Evolutionary conservation across 2,888 invertebrate species (phyloP).

Genomic region (Pterobdella sp.): DNA sequence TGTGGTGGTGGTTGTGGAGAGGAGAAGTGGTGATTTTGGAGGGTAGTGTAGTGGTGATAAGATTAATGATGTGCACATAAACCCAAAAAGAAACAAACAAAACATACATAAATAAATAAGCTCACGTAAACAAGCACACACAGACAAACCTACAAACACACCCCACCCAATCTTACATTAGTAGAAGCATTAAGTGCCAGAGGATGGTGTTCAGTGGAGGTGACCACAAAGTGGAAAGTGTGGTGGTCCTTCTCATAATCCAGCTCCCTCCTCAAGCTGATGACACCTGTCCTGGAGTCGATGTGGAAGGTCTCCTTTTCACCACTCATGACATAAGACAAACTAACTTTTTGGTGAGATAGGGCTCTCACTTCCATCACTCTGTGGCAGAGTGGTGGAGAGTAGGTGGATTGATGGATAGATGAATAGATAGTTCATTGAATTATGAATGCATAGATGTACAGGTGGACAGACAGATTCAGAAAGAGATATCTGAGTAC

Average conservation of each 20-base stretch:
- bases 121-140: background rate
- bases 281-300: slow-evolving; percentile 61
- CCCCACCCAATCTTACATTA: background rate
- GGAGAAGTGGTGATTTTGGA: background rate
- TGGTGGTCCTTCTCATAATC: slow-evolving; percentile 96
- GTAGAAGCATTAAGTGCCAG: too few species aligned
- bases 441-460: slow-evolving; percentile 18
- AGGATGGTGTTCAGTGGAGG: slow-evolving; percentile 93
- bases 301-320: slow-evolving; percentile 48
- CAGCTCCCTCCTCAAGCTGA: slow-evolving; percentile 85
- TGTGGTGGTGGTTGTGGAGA: background rate
- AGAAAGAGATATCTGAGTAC: slow-evolving; percentile 28
- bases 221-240: slow-evolving; percentile 80
- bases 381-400: too few species aligned
- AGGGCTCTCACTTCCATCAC: slow-evolving; percentile 94
- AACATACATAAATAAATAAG: background rate
- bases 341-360: slow-evolving; percentile 90
- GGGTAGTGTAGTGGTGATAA: background rate
- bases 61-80: background rate
- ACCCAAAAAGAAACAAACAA: background rate
- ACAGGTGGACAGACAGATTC: background rate
- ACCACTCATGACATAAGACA: slow-evolving; percentile 92
- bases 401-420: too few species aligned
- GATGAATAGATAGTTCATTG: too few species aligned
- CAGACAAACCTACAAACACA: background rate